Conservation (phyloP, 2,888 invertebrate genomes). For the Tipula confusa region DNA sequence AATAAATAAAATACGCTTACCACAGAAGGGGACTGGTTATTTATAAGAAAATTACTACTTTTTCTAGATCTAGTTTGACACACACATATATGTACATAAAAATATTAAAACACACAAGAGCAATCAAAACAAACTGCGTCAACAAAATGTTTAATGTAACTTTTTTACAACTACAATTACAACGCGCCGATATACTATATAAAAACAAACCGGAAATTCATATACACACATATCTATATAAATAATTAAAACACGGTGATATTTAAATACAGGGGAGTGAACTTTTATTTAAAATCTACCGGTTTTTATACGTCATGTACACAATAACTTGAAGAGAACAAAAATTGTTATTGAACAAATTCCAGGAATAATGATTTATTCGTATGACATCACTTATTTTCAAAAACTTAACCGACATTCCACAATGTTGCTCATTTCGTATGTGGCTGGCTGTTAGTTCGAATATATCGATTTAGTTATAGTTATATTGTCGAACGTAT, state of each 20-base stretch:
- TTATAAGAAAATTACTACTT: neutral
- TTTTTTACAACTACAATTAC: neutral
- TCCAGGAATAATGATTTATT: neutral
- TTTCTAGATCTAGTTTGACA: neutral
- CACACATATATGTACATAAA: neutral
- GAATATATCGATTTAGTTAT: neutral
- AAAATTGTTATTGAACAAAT: neutral
- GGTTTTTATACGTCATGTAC: neutral
- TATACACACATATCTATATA: neutral
- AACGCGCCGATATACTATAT: neutral
- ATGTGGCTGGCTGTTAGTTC: neutral
- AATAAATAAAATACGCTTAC: neutral
- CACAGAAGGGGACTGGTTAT: neutral
- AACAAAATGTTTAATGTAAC: neutral
- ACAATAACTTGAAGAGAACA: neutral
- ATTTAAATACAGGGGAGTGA: neutral
- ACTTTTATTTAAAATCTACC: neutral
- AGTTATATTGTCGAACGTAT: no score
- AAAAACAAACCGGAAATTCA: conserved; percentile 3
- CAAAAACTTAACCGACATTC: neutral
- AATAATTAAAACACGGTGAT: neutral
- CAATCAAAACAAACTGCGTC: conserved; percentile 9
- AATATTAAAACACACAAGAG: neutral
- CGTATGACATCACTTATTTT: neutral
- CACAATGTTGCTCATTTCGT: neutral